These are phyloP conservation scores for Trachelus troglodyta DNA, from an alignment of 2,888 invertebrate genomes.

Conservation along the genomic window DNA sequence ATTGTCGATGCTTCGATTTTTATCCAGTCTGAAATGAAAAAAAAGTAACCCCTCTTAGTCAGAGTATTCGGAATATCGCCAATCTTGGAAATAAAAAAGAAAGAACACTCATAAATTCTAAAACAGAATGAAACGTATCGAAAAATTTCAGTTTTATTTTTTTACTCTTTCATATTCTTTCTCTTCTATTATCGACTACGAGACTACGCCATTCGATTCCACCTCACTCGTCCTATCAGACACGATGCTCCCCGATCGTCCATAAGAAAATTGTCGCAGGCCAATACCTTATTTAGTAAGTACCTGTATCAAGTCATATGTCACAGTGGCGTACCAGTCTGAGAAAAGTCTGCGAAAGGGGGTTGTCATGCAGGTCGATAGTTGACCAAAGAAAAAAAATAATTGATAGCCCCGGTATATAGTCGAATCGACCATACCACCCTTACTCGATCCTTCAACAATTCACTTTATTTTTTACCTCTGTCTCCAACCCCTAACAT, in stretches of 20 bases:
- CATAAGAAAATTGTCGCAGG: slow-evolving; percentile 57
- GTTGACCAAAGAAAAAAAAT: slow-evolving; percentile 27
- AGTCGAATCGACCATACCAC: not conserved
- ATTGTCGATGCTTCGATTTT: slow-evolving; percentile 50
- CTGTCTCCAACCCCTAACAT: no score
- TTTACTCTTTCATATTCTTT: not conserved
- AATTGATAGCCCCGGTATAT: slow-evolving; percentile 27
- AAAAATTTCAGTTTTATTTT: not conserved
- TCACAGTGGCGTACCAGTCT: not conserved
- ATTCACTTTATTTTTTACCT: not conserved
- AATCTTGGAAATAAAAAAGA: not conserved
- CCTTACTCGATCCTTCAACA: not conserved
- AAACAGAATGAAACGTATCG: no score
- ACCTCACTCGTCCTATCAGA: slow-evolving; percentile 1
- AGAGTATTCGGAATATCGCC: not conserved
- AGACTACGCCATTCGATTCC: not conserved
- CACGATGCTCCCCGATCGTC: slow-evolving; percentile 15
- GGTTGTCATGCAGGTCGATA: slow-evolving; percentile 24
- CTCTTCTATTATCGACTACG: not conserved
- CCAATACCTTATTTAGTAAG: slow-evolving; percentile 54
- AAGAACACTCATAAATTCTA: no score
- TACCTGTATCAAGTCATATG: slow-evolving; percentile 34
- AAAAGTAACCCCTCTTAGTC: not conserved
- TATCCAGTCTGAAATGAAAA: slow-evolving; percentile 39
- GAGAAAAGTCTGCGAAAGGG: not conserved